Evolutionary conservation across 2,888 invertebrate species (phyloP), one percentile per base, ranked within the genome.

Genomic region (Eristalinus sepulchralis): DNA sequence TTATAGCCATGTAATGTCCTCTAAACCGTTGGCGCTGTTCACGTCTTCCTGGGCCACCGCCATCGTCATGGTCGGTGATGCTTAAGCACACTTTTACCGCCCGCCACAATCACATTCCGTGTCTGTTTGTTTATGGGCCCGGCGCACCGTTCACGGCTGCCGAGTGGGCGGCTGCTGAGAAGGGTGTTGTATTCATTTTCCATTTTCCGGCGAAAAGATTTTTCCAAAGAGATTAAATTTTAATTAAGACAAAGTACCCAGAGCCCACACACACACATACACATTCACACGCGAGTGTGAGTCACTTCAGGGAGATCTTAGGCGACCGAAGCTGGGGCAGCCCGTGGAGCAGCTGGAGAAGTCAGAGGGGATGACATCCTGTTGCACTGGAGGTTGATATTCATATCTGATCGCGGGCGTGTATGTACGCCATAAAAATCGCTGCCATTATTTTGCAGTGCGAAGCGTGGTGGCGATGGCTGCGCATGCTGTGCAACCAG

Each of bases 171-270:
- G 27, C 27, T 4, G 13, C 13, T 5, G n/a, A 13, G n/a, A 9
- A 8, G 47, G 57, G 13, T 27, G 57, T 53, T 33, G 57, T 64
- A 84, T 82, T 85, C 77, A 82, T 85, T 77, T 85, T 73, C 67
- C 82, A 82, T 83, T 87, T 83, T 80, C 64, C 72, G 62, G 33
- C 22, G 20, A 73, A 63, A 68, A 87, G 88, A 84, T 82, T 88
- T 82, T 77, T 64, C 80, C 71, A 81, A 81, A 71, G 78, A 86
- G 85, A 88, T 88, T 88, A 88, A 88, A 88, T 86, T 88, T 88
- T 88, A 88, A 88, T 88, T 88, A 88, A 88, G 83, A 88, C 86
- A 79, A 83, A 88, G 86, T 88, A 86, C 79, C 66, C 60, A 20
- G 67, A 55, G 55, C 75, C 62, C n/a, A n/a, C n/a, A n/a, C n/a